Conservation (phyloP, 2,113 vertebrate genomes). For the Physeter macrocephalus region DNA sequence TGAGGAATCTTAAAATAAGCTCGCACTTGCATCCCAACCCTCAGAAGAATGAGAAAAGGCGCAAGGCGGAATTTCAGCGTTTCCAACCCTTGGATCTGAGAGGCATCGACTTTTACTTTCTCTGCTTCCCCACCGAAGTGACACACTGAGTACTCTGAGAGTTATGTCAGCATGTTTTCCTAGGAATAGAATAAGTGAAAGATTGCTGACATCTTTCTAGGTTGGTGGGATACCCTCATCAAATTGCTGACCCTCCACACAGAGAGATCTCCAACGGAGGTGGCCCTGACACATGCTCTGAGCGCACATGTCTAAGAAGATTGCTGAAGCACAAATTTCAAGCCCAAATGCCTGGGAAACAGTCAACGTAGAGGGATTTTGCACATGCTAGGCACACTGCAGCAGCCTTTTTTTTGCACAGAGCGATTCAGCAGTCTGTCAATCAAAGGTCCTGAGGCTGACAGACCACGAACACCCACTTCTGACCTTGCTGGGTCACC, state of each 20-base stretch:
- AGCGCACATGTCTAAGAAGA: neutral
- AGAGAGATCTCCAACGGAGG: neutral
- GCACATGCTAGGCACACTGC: neutral
- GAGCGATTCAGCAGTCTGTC: constrained; percentile 24
- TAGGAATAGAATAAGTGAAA: neutral
- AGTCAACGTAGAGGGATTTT: neutral
- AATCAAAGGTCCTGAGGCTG: constrained; percentile 38
- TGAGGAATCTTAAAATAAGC: constrained; percentile 83
- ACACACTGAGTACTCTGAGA: neutral
- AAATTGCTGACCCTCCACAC: constrained; percentile 40
- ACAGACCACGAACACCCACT: neutral
- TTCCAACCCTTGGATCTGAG: neutral
- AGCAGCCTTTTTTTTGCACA: neutral
- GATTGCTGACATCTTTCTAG: constrained; percentile 31
- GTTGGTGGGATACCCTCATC: neutral
- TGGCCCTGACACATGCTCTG: neutral
- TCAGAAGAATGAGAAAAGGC: neutral
- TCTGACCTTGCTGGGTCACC: constrained; percentile 35
- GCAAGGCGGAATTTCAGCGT: neutral
- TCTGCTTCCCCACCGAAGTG: neutral
- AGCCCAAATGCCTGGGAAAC: neutral
- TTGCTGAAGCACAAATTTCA: constrained; percentile 22
- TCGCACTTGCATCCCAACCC: constrained; percentile 33
- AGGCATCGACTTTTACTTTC: neutral
- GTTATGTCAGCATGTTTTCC: neutral